These are phyloP conservation scores for Heterodera filipjevi DNA, from an alignment of 2,888 invertebrate species.

Conservation along the genomic window DNA sequence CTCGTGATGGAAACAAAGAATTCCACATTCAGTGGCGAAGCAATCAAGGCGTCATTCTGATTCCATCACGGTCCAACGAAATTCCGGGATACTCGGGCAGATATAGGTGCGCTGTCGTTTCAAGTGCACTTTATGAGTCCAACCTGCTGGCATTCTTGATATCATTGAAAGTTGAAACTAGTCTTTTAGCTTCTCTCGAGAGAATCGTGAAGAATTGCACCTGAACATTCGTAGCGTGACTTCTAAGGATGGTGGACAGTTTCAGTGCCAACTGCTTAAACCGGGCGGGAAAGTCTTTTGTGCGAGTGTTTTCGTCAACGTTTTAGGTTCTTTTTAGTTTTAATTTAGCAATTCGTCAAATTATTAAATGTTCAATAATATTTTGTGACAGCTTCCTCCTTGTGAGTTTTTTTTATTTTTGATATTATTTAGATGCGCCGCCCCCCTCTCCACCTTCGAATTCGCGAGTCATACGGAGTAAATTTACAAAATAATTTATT, in stretches of 20 bases:
- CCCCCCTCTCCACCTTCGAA: background rate
- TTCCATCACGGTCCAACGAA: conserved; percentile 42
- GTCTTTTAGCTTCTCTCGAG: conserved; percentile 55
- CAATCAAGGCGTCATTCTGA: conserved; percentile 55
- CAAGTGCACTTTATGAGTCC: too few relatives aligned
- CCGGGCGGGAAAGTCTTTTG: conserved; percentile 52
- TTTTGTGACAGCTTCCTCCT: background rate
- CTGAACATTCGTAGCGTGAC: conserved; percentile 69
- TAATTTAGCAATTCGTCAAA: too few relatives aligned
- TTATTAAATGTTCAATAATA: too few relatives aligned
- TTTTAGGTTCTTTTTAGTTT: conserved; percentile 50
- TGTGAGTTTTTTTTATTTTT: background rate
- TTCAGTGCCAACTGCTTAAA: conserved; percentile 85
- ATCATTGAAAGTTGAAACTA: too few relatives aligned
- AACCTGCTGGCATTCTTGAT: too few relatives aligned
- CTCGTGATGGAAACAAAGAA: background rate
- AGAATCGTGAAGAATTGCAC: conserved; percentile 57
- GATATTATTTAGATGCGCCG: background rate
- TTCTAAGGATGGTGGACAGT: conserved; percentile 89
- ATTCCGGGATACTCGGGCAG: conserved; percentile 59
- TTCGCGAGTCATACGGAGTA: background rate
- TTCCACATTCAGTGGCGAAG: conserved; percentile 57
- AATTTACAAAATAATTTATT: background rate
- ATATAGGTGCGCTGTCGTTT: too few relatives aligned
- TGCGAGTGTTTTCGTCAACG: conserved; percentile 52